Evolutionary conservation across 2,888 invertebrate genomes (phyloP).

Genomic region (Drosophila diplacantha): DNA sequence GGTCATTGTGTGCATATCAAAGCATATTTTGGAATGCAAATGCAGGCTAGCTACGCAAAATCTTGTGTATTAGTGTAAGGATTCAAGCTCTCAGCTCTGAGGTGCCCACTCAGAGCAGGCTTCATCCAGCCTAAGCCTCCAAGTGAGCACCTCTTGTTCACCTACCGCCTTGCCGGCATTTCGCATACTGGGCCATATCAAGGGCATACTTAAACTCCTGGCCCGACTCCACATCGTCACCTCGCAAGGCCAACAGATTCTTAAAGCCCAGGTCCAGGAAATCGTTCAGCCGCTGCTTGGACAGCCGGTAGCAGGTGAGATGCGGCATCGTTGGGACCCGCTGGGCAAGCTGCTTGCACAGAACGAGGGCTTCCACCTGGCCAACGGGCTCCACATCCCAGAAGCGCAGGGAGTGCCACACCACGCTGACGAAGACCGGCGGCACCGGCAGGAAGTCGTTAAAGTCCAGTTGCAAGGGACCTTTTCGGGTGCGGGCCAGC

Average conservation of each 20-base stretch:
- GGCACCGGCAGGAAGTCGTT: slow-evolving; percentile 52
- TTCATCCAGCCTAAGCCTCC: too few relatives aligned
- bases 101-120: too few relatives aligned
- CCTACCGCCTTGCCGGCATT: neutral
- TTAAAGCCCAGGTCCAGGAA: slow-evolving; percentile 54
- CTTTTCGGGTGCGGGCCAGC: slow-evolving; percentile 33
- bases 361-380: slow-evolving; percentile 49
- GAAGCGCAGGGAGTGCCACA: slow-evolving; percentile 66
- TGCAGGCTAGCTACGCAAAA: too few relatives aligned
- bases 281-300: slow-evolving; percentile 10
- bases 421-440: slow-evolving; percentile 69
- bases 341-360: slow-evolving; percentile 43
- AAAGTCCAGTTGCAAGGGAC: slow-evolving; percentile 55
- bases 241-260: slow-evolving; percentile 66
- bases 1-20: too few relatives aligned
- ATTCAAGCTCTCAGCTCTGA: too few relatives aligned
- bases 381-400: slow-evolving; percentile 46
- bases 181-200: neutral
- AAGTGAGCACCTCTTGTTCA: slow-evolving; percentile 10
- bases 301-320: slow-evolving; percentile 61
- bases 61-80: neutral
- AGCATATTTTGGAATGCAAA: too few relatives aligned
- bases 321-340: slow-evolving; percentile 62
- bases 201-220: slow-evolving; percentile 34
- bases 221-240: slow-evolving; percentile 53